Evolutionary conservation across 2,797 vertebrate species (phyloP).

Genomic region (Myoxocephalus aenaeus): DNA sequence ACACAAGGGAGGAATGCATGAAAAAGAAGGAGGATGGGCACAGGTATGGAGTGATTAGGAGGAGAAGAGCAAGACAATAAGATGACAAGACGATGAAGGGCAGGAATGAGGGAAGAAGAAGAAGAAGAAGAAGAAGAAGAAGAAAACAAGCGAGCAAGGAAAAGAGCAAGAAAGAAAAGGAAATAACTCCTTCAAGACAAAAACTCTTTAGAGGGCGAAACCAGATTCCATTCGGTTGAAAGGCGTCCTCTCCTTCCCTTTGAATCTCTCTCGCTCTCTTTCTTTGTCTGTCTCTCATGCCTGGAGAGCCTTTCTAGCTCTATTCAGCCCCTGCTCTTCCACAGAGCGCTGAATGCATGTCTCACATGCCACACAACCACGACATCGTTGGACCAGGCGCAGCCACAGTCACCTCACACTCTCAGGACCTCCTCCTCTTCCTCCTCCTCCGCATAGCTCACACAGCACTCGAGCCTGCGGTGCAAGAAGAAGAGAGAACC

Average conservation of each 20-base stretch:
- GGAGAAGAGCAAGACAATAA: conserved; percentile 21
- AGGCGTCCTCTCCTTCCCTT: conserved; percentile 55
- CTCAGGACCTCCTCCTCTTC: conserved; percentile 63
- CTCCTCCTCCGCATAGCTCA: conserved; percentile 66
- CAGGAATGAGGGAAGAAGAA: conserved; percentile 20
- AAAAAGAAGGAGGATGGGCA: conserved; percentile 19
- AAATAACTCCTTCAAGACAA: conserved; percentile 50
- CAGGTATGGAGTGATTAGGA: conserved; percentile 38
- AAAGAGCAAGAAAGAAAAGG: conserved; percentile 35
- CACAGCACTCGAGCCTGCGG: conserved; percentile 63
- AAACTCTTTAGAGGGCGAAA: conserved; percentile 64
- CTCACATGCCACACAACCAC: conserved; percentile 79
- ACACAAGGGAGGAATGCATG: conserved; percentile 44
- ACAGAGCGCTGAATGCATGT: conserved; percentile 75
- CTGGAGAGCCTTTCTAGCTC: conserved; percentile 70
- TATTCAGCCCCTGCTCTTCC: conserved; percentile 65
- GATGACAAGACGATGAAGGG: conserved; percentile 22
- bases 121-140: too few species aligned
- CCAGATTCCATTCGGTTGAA: conserved; percentile 71
- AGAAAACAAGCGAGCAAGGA: conserved; percentile 14
- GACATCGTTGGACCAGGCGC: conserved; percentile 70
- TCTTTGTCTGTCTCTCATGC: conserved; percentile 70
- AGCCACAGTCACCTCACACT: conserved; percentile 71
- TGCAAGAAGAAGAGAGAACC: conserved; percentile 54
- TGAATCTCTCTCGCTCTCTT: conserved; percentile 56